A percentile compares a stretch with the other conserved stretches of the same genome.
Evolutionary conservation across 2,888 invertebrate genomes (phyloP).

Genomic region (Troides aeacus): DNA sequence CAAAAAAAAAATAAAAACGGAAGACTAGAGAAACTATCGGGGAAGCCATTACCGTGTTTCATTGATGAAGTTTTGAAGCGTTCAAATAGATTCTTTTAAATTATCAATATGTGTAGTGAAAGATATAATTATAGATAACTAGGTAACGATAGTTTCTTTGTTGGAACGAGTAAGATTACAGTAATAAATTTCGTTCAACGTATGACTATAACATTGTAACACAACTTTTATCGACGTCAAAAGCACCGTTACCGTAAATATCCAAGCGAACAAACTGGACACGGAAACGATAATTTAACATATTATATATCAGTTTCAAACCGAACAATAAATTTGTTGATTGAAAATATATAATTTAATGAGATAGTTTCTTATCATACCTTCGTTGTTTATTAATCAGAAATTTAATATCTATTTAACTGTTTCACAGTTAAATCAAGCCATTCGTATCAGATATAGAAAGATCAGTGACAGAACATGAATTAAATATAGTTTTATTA

Average conservation of each 20-base stretch:
- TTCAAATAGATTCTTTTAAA: background rate
- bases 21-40: conserved; percentile 2
- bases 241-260: conserved; percentile 25
- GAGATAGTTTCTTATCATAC: background rate
- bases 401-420: too few relatives aligned
- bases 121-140: conserved; percentile 5
- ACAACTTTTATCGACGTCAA: conserved; percentile 23
- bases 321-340: background rate
- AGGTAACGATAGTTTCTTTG: conserved; percentile 1
- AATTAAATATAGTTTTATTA: too few relatives aligned
- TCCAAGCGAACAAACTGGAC: conserved; percentile 11
- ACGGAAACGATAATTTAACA: conserved; percentile 8
- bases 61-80: background rate
- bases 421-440: too few relatives aligned
- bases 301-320: background rate
- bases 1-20: conserved; percentile 4
- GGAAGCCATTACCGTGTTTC: background rate
- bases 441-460: too few relatives aligned
- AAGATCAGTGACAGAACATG: too few relatives aligned
- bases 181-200: conserved; percentile 16
- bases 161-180: conserved; percentile 11
- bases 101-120: background rate
- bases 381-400: too few relatives aligned
- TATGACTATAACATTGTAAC: conserved; percentile 18
- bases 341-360: background rate